Evolutionary conservation across 2,113 vertebrate species (phyloP).

Genomic region (Vidua chalybeata): DNA sequence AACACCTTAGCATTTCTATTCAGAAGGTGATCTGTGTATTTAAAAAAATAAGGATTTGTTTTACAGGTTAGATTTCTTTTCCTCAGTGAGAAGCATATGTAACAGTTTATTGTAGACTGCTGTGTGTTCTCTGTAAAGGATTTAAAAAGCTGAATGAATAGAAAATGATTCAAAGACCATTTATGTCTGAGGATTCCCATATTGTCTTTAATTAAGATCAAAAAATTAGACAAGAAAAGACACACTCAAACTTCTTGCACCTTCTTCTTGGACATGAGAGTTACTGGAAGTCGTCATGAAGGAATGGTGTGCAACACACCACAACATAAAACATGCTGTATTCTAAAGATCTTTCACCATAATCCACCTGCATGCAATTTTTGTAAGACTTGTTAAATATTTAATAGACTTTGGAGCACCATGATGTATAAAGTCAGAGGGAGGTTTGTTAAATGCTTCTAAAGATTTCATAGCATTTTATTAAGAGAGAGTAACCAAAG

Average conservation of each 20-base stretch:
- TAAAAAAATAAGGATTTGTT: neutral
- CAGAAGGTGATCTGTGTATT: neutral
- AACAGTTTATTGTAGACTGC: neutral
- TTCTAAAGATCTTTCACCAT: constrained; percentile 19
- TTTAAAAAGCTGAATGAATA: neutral
- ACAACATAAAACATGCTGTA: neutral
- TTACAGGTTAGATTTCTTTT: neutral
- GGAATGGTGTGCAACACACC: neutral
- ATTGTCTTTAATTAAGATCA: neutral
- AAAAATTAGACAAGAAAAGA: neutral
- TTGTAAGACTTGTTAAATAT: constrained; percentile 51
- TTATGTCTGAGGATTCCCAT: neutral
- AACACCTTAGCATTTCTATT: neutral
- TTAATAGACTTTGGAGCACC: constrained; percentile 38
- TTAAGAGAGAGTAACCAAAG: constrained; percentile 59
- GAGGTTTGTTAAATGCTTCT: constrained; percentile 38
- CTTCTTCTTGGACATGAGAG: neutral
- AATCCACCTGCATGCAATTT: constrained; percentile 51
- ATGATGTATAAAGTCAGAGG: constrained; percentile 6
- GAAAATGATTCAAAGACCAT: neutral
- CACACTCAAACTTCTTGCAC: neutral
- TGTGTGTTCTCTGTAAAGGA: neutral
- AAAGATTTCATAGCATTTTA: constrained; percentile 53
- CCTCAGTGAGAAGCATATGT: neutral
- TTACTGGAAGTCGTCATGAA: neutral